Conservation (phyloP, 2,113 vertebrate genomes). For the Rhinolophus ferrumequinum region DNA sequence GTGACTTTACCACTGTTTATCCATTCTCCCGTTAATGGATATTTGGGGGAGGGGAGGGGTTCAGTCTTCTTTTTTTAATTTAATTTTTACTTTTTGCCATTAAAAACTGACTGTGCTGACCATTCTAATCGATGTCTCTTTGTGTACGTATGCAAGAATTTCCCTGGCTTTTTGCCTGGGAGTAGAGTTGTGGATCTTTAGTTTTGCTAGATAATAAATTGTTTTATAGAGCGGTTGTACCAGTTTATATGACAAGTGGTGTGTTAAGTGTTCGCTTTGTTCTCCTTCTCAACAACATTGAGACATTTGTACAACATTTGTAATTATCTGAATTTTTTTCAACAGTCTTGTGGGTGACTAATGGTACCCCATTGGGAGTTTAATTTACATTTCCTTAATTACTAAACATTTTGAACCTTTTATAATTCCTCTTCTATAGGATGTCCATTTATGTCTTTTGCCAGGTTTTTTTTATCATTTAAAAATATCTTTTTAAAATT, state of each 20-base stretch:
- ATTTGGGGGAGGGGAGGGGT: neutral
- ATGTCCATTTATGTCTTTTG: neutral
- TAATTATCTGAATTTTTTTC: neutral
- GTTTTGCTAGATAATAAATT: conserved; percentile 9
- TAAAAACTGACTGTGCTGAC: conserved; percentile 1
- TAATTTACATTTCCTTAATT: conserved; percentile 34
- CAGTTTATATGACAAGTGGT: neutral
- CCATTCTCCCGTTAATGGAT: neutral
- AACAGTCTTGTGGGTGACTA: neutral
- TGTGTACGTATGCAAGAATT: neutral
- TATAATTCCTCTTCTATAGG: neutral
- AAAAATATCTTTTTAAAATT: neutral
- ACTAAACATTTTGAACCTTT: neutral
- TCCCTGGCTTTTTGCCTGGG: neutral
- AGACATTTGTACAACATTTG: neutral
- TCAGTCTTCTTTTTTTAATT: conserved; percentile 27
- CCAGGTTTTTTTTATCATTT: neutral
- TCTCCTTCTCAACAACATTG: neutral
- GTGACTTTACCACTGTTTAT: neutral
- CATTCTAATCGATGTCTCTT: neutral
- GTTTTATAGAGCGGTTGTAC: neutral
- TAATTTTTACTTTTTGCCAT: neutral
- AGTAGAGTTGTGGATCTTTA: conserved; percentile 15
- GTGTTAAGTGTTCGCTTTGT: neutral
- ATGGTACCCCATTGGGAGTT: neutral